Percentiles rank a stretch among this genome's conserved stretches.
phyloP scores from a whole-genome alignment of 2,113 vertebrate species.

The Copsychus sechellarum region DNA sequence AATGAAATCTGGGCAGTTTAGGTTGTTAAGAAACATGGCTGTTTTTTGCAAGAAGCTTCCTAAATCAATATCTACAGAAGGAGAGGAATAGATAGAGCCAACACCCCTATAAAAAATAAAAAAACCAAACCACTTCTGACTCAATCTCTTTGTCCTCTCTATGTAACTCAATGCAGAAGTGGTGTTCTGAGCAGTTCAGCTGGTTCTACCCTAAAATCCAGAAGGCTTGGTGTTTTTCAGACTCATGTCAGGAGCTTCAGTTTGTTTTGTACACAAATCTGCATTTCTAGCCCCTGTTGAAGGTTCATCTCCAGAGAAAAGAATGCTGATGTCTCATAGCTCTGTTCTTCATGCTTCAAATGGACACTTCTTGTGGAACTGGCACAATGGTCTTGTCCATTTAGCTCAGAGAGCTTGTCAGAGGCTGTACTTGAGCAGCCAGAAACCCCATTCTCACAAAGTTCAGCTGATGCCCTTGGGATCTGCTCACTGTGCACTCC shows the following conservation, averaged over 20 bases:
- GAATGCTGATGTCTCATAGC: background rate
- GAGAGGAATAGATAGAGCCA: background rate
- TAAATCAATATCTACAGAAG: background rate
- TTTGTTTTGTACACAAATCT: background rate
- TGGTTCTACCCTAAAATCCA: background rate
- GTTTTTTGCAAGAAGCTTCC: background rate
- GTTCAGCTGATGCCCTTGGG: background rate
- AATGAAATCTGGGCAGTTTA: background rate
- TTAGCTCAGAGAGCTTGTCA: background rate
- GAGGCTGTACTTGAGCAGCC: background rate
- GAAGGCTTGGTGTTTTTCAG: background rate
- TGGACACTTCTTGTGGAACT: background rate
- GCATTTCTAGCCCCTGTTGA: background rate
- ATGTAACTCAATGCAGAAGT: background rate
- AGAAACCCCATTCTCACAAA: background rate
- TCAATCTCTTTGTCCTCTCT: background rate
- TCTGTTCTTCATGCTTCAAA: background rate
- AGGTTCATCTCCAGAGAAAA: background rate
- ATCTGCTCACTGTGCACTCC: fast-evolving
- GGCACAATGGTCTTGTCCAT: background rate
- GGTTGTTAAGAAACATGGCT: background rate
- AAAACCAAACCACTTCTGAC: background rate
- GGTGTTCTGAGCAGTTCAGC: background rate
- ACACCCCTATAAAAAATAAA: background rate
- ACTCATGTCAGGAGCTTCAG: fast-evolving